Conservation (phyloP, 2,113 vertebrate species). For the Forbesichthys agassizii region DNA sequence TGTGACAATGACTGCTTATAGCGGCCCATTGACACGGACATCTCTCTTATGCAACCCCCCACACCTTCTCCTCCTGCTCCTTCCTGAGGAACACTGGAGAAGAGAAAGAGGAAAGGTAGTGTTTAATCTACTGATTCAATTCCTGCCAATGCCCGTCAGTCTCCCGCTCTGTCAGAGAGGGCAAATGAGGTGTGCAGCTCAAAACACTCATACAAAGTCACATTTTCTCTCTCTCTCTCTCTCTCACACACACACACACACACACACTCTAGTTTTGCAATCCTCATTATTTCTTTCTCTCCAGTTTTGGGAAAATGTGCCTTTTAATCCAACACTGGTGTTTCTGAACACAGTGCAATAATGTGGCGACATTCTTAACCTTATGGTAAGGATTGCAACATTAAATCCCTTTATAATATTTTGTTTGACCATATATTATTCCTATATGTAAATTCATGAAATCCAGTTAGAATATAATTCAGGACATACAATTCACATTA, state of each 20-base stretch:
- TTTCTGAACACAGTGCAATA: slow-evolving; percentile 24
- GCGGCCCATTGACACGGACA: slow-evolving; percentile 63
- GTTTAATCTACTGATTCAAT: slow-evolving; percentile 81
- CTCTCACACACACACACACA: slow-evolving; percentile 8
- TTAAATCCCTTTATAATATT: background rate
- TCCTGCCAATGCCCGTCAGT: slow-evolving; percentile 75
- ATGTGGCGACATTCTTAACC: slow-evolving; percentile 10
- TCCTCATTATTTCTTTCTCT: slow-evolving; percentile 27
- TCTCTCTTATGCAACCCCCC: slow-evolving; percentile 63
- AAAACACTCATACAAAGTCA: slow-evolving; percentile 74
- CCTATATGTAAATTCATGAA: background rate
- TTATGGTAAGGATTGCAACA: background rate
- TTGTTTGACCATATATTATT: background rate
- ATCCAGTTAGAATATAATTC: no score
- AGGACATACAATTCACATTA: no score
- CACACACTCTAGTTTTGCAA: no score
- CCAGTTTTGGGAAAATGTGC: slow-evolving; percentile 38
- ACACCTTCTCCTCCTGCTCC: slow-evolving; percentile 59
- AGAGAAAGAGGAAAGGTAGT: slow-evolving; percentile 43
- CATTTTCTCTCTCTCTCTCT: slow-evolving; percentile 68
- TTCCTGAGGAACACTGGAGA: slow-evolving; percentile 41
- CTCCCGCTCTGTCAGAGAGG: slow-evolving; percentile 72
- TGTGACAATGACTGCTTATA: slow-evolving; percentile 71
- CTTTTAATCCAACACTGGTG: slow-evolving; percentile 35
- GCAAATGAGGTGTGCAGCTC: slow-evolving; percentile 75